phyloP scores from a whole-genome alignment of 2,888 invertebrate species.

The Lasioglossum lativentre region DNA sequence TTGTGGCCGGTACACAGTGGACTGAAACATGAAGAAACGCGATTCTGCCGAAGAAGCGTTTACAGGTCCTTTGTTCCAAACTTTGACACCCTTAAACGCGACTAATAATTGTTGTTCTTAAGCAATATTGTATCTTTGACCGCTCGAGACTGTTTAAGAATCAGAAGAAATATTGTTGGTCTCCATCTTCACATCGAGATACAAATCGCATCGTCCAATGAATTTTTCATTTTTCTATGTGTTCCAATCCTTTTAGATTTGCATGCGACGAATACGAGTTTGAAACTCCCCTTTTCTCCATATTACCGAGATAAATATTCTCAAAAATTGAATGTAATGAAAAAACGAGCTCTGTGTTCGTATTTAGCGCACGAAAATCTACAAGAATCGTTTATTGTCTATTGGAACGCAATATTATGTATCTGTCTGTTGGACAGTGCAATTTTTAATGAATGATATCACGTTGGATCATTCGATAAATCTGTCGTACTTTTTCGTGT shows the following conservation, averaged over 20 bases:
- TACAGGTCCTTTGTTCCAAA: background rate
- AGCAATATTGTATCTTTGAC: background rate
- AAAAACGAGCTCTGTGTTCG: background rate
- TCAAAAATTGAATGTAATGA: background rate
- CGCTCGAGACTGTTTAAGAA: constrained; percentile 5
- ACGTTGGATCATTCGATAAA: background rate
- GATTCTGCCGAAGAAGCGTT: background rate
- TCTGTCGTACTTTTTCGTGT: constrained; percentile 10
- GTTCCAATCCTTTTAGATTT: background rate
- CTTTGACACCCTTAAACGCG: background rate
- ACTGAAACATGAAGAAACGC: constrained; percentile 14
- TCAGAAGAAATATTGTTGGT: background rate
- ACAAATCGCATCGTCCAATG: background rate
- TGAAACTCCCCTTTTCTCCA: background rate
- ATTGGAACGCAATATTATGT: background rate
- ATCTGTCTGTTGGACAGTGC: background rate
- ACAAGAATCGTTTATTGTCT: background rate
- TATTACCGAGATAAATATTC: background rate
- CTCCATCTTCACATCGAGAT: background rate
- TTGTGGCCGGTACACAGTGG: constrained; percentile 19
- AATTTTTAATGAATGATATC: background rate
- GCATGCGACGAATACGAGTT: background rate
- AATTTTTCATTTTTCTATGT: background rate
- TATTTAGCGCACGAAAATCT: background rate
- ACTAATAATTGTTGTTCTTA: background rate